phyloP scores from a whole-genome alignment of 2,888 invertebrate species.

The Eupithecia vulgata region DNA sequence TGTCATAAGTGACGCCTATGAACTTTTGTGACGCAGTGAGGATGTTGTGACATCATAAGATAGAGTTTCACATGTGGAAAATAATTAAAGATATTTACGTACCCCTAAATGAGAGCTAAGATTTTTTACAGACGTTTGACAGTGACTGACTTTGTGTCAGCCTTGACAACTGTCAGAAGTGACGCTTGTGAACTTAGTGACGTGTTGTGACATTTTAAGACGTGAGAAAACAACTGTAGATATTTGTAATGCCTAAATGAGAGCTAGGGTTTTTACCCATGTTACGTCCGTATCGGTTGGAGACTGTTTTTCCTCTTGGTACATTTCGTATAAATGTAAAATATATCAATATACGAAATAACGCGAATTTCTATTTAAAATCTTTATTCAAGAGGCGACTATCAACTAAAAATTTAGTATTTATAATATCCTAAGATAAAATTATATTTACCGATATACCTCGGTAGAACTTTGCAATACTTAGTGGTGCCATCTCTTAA shows the following conservation, averaged over 20 bases:
- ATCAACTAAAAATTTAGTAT: neutral
- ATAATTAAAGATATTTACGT: neutral
- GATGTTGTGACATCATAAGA: neutral
- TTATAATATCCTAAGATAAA: neutral
- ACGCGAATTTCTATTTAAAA: neutral
- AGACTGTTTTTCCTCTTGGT: neutral
- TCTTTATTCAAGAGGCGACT: neutral
- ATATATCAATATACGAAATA: neutral
- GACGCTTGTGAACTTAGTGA: neutral
- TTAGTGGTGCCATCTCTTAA: neutral
- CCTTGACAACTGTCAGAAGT: neutral
- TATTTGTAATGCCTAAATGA: neutral
- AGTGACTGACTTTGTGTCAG: too few species aligned
- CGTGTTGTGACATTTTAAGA: neutral
- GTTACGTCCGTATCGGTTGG: neutral
- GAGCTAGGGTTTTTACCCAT: neutral
- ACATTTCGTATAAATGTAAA: conserved; percentile 1
- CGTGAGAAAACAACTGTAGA: neutral
- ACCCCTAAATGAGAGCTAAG: neutral
- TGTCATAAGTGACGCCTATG: neutral
- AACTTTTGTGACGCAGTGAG: neutral
- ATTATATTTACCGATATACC: neutral
- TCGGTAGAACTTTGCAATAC: neutral
- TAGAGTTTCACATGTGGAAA: neutral
- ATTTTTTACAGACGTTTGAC: too few species aligned